A percentile compares a stretch with the other conserved stretches of the same genome.
Evolutionary conservation across 2,113 vertebrate genomes (phyloP).

Genomic region (Bucco capensis): DNA sequence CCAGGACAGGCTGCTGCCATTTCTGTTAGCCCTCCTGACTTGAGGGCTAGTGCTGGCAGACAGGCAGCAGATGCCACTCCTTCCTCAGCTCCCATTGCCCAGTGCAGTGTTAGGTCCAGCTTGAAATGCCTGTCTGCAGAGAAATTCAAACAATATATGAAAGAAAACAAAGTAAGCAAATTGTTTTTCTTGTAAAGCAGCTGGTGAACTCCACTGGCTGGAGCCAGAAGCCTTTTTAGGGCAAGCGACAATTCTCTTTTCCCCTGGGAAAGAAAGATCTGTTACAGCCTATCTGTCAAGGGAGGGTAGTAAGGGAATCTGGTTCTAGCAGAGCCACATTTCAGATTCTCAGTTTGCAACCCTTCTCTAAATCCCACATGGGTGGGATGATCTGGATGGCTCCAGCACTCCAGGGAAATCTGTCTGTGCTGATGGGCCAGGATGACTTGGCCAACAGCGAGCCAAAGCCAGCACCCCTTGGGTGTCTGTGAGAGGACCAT

Average conservation of each 20-base stretch:
- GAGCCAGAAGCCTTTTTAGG: constrained; percentile 14
- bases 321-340: background rate
- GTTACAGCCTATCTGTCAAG: background rate
- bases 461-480: background rate
- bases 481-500: background rate
- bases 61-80: background rate
- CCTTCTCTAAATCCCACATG: background rate
- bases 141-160: background rate
- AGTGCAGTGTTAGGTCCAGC: background rate
- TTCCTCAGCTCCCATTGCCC: background rate
- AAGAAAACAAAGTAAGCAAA: constrained; percentile 17
- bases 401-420: background rate
- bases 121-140: background rate
- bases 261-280: background rate
- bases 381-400: background rate
- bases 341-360: background rate
- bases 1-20: background rate
- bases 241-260: background rate
- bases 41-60: background rate
- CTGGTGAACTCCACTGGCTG: background rate
- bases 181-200: background rate
- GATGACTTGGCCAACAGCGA: accelerated
- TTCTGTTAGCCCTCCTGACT: background rate
- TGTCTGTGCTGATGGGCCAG: background rate
- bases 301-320: background rate